Percentiles rank a stretch among this genome's conserved stretches.
Conservation (phyloP, 2,113 vertebrate species). For the Mus spicilegus region DNA sequence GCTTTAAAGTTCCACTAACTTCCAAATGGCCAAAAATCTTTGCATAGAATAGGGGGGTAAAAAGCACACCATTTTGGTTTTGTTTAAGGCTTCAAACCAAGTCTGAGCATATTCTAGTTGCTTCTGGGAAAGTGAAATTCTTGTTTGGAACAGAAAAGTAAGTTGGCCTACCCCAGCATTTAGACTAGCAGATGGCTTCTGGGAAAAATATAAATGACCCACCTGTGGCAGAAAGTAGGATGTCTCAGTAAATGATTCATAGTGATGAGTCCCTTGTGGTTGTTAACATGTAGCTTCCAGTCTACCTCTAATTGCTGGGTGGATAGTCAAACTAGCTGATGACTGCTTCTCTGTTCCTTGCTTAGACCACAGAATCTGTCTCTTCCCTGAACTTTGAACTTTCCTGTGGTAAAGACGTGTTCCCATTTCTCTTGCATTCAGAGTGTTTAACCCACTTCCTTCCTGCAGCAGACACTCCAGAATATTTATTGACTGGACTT, state of each 20-base stretch:
- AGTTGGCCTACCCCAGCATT: not conserved
- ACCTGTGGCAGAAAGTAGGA: conserved; percentile 65
- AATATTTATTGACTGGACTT: not conserved
- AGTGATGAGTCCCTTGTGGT: conserved; percentile 56
- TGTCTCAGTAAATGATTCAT: conserved; percentile 55
- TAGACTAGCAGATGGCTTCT: conserved; percentile 30
- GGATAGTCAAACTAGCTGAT: not conserved
- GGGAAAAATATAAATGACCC: conserved; percentile 65
- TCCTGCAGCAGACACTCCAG: not conserved
- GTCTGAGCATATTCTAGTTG: not conserved
- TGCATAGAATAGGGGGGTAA: not conserved
- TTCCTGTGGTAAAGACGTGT: not conserved
- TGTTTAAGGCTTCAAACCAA: conserved; percentile 9
- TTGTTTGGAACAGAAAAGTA: conserved; percentile 54
- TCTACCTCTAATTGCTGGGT: conserved; percentile 43
- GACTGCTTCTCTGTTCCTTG: not conserved
- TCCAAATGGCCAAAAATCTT: conserved; percentile 9
- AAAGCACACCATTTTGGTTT: not conserved
- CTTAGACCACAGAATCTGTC: not conserved
- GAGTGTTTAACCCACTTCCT: not conserved
- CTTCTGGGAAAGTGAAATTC: conserved; percentile 56
- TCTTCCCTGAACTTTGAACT: not conserved
- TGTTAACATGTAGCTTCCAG: conserved; percentile 49
- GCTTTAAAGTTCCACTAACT: conserved; percentile 25
- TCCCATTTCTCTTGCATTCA: not conserved